Base-by-base conservation (phyloP, 2,888 invertebrate species). In the Zygogramma bicolorata region DNA sequence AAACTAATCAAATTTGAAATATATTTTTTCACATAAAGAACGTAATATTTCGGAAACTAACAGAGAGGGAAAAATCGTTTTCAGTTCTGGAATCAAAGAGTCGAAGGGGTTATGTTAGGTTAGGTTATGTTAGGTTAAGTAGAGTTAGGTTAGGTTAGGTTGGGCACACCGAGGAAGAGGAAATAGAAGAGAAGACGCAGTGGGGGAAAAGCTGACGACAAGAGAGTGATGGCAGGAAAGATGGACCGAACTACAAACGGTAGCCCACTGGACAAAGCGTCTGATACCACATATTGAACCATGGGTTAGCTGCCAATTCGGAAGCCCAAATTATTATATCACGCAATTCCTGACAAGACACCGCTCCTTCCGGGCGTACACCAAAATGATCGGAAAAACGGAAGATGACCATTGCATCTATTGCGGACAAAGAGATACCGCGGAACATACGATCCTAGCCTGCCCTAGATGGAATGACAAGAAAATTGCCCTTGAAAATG, bases 351-450 rank as follows among this genome's bases (percentile, higher is more conserved):
- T 60, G 7, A 18, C 31, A 34, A 38, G 34, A 34, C 60, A 60
- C 38, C 20, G 71, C 1, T 71, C 53, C 8, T 69, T 67, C 10
- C 10, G 58, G 0, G n/a, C 15, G 0, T 71, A 73, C 20, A 38
- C 62, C 1, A 20, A 68, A 0, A 63, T 62, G 29, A 75, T 71
- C 1, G 61, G 71, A 1, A 67, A 75, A 42, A 59, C 46, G 1
- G 65, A 70, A 29, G 58, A 62, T 4, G 59, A 65, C 20, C 2
- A 4, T 3, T 71, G 71, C 60, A 27, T 31, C 5, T 63, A 65
- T 29, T 75, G 71, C n/a, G n/a, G n/a, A n/a, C n/a, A n/a, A n/a
- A n/a, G n/a, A n/a, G n/a, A n/a, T n/a, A n/a, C n/a, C n/a, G n/a
- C n/a, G n/a, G n/a, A n/a, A n/a, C n/a, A n/a, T n/a, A n/a, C n/a